Base-by-base conservation (phyloP, 2,797 vertebrate genomes). In the Eulemur mongoz region DNA sequence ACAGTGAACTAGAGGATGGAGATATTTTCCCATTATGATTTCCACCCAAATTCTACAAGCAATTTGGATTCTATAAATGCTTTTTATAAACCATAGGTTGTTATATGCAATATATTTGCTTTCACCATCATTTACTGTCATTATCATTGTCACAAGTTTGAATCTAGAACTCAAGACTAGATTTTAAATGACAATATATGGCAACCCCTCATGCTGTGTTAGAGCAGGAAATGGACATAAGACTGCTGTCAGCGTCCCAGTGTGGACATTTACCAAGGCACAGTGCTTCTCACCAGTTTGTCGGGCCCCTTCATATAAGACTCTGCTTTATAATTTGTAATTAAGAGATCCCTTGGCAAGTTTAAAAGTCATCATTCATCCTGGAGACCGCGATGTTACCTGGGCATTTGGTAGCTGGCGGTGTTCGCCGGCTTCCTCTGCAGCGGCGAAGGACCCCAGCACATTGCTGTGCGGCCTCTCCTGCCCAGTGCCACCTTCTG, bases 21-120 rank as follows among this genome's bases (percentile, higher is more conserved):
- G 30, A 90, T 17, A 20, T 61, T 54, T 90, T 20, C 25, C 14
- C 2, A 10, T 35, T 65, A 59, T 14, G 10, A 1, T 48, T 79
- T 79, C 22, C 30, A 89, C 23, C 3, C 59, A 78, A 32, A n/a
- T 76, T 6, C 81, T 10, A 25, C 1, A 79, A 52, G 43, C 7
- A 57, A 14, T 9, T 69, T 14, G 22, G 30, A 79, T 63, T 61
- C 48, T 12, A 13, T 52, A 84, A 65, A n/a, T 15, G n/a, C 18
- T 76, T 89, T 83, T 92, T 83, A 83, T n/a, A 91, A 86, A 86
- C 35, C 59, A 8, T 8, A 81, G 35, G 9, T 76, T 91, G 20
- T 57, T 70, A 43, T 8, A 35, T 43, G 75, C 2, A 57, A 32
- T 52, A 20, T 7, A 18, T 75, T 83, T 83, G 45, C 18, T 57